Evolutionary conservation across 2,888 invertebrate species (phyloP).

Genomic region (Phyto melanocephala): DNA sequence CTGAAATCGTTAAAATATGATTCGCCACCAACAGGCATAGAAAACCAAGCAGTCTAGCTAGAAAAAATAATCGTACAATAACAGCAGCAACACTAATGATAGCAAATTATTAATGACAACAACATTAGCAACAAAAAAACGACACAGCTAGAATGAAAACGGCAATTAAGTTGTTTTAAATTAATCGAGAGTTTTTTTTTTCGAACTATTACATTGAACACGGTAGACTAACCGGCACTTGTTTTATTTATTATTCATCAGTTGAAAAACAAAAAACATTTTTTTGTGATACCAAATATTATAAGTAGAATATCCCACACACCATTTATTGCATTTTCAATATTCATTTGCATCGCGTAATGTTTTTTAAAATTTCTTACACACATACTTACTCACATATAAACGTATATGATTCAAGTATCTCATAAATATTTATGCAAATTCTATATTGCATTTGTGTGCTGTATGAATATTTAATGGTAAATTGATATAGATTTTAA

Average conservation of each 20-base stretch:
- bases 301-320: constrained; percentile 45
- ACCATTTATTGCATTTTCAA: constrained; percentile 30
- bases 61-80: constrained; percentile 30
- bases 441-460: too few species aligned
- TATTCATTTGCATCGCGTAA: constrained; percentile 5
- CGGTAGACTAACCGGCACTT: constrained; percentile 65
- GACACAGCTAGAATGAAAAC: constrained; percentile 5
- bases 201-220: constrained; percentile 54
- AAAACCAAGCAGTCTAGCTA: constrained; percentile 64
- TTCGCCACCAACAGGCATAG: constrained; percentile 42
- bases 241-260: constrained; percentile 39
- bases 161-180: constrained; percentile 59
- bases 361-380: too few species aligned
- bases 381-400: too few species aligned
- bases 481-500: constrained; percentile 55
- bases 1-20: constrained; percentile 47
- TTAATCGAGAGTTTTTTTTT: constrained; percentile 44
- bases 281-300: background rate
- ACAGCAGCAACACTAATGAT: constrained; percentile 9
- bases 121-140: constrained; percentile 6
- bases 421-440: background rate
- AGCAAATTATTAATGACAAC: constrained; percentile 15
- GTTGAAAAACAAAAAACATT: background rate
- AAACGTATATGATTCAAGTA: background rate
- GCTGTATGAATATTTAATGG: constrained; percentile 44